phyloP scores from a whole-genome alignment of 2,797 vertebrate genomes.

The Peromyscus melanophrys region DNA sequence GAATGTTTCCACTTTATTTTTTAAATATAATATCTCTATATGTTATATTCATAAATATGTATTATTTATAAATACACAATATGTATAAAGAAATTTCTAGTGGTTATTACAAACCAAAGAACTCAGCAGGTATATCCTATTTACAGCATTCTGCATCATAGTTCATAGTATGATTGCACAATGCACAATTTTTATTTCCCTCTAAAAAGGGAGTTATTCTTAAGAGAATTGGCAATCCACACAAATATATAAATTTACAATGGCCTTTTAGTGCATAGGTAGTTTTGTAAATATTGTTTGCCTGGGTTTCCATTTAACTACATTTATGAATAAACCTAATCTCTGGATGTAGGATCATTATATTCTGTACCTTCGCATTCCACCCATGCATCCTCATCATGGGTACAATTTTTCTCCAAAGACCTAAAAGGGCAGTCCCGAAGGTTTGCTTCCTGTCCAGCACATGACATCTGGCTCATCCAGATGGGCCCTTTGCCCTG shows the following conservation, averaged over 20 bases:
- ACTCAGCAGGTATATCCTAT: neutral
- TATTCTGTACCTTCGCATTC: conserved; percentile 76
- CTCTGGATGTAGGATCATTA: neutral
- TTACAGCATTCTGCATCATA: neutral
- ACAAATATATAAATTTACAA: neutral
- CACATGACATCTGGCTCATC: conserved; percentile 53
- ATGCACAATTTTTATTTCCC: neutral
- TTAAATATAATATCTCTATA: neutral
- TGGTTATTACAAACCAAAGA: conserved; percentile 6
- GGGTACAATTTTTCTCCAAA: conserved; percentile 44
- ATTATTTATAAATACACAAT: neutral
- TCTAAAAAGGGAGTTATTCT: neutral
- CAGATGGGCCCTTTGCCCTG: neutral
- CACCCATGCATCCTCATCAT: neutral
- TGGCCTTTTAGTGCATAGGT: neutral
- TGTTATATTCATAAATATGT: neutral
- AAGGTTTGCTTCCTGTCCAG: conserved; percentile 65
- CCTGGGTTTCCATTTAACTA: neutral
- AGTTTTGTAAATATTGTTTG: neutral
- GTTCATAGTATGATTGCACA: neutral
- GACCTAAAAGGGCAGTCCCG: neutral
- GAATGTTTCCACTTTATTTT: neutral
- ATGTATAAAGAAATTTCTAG: neutral
- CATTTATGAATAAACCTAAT: neutral
- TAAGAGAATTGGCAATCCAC: neutral